Evolutionary conservation across 1,140 invertebrate genomes (phyloP), one percentile per base, ranked within the genome.

Genomic region (Procambarus virginalis): DNA sequence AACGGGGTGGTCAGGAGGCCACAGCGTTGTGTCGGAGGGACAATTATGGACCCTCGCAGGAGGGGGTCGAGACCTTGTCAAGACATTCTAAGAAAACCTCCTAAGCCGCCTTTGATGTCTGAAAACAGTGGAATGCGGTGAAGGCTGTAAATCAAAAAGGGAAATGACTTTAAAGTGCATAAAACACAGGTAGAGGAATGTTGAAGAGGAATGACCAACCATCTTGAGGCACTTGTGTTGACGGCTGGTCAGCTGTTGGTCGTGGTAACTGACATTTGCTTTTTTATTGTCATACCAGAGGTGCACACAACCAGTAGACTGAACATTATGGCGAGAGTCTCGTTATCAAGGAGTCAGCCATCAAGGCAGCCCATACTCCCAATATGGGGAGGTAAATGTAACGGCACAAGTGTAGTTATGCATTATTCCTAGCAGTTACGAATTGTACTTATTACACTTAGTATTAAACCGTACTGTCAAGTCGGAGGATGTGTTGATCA

Each of bases 111-210:
- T 73, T 34, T 73, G 68, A 73, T 9, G 68, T 73, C n/a, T 34
- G 22, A 22, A 5, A 34, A 34, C 3, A 34, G 68, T 8, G 22
- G 68, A 73, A 73, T 73, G 68, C 68, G 6, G 68, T 73, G 68
- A 73, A 34, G 68, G 68, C n/a, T 6, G n/a, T 73, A 73, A 73
- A 73, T 73, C 68, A 73, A 73, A 34, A 73, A 22, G 34, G n/a
- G n/a, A 73, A 34, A 73, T 73, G n/a, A 73, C 68, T 22, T 73
- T 73, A 34, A 34, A 6, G 34, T 45, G 5, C 68, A 34, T 4
- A 34, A 34, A 34, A 34, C 6, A 73, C 6, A 73, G 68, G 34
- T 73, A 9, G 34, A n/a, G 34, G 68, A 73, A 73, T 73, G n/a
- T 73, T 73, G 22, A 73, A 6, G 68, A 73, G 5, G 22, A 73